Percentiles rank a stretch among this genome's conserved stretches.
Evolutionary conservation across 2,113 vertebrate species (phyloP).

Genomic region (Nipponia nippon): DNA sequence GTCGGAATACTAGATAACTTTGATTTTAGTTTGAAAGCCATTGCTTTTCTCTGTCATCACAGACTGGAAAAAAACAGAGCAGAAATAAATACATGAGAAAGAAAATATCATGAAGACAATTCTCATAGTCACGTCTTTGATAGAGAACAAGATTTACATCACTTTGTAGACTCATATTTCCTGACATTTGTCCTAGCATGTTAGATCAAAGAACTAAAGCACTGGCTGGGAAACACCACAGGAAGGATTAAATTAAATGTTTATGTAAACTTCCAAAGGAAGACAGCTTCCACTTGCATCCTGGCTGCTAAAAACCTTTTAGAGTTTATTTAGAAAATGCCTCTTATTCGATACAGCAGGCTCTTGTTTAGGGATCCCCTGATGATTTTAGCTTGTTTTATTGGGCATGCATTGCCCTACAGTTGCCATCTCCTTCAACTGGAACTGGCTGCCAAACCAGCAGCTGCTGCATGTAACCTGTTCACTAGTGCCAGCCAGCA

Average conservation of each 20-base stretch:
- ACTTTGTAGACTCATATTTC: constrained; percentile 62
- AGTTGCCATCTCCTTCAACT: not conserved
- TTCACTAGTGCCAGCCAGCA: not conserved
- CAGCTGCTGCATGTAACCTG: not conserved
- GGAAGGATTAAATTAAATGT: constrained; percentile 56
- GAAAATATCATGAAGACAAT: constrained; percentile 61
- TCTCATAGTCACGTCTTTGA: constrained; percentile 60
- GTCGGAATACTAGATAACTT: not conserved
- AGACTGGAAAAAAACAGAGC: not conserved
- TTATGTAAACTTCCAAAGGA: constrained; percentile 65
- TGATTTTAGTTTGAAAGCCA: constrained; percentile 30
- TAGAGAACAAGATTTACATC: constrained; percentile 62
- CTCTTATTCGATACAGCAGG: constrained; percentile 6
- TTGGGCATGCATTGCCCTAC: not conserved
- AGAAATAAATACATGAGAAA: constrained; percentile 24
- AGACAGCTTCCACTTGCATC: constrained; percentile 12
- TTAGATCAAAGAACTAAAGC: constrained; percentile 62
- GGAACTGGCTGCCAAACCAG: not conserved
- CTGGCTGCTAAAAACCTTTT: constrained; percentile 17
- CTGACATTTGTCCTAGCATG: constrained; percentile 69
- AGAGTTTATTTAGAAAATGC: not conserved
- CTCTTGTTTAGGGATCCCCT: constrained; percentile 11
- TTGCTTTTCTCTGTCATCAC: constrained; percentile 13
- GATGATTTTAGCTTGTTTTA: constrained; percentile 22
- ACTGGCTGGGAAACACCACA: constrained; percentile 39